phyloP scores from a whole-genome alignment of 2,797 vertebrate genomes.

The Rhynchonycteris naso region DNA sequence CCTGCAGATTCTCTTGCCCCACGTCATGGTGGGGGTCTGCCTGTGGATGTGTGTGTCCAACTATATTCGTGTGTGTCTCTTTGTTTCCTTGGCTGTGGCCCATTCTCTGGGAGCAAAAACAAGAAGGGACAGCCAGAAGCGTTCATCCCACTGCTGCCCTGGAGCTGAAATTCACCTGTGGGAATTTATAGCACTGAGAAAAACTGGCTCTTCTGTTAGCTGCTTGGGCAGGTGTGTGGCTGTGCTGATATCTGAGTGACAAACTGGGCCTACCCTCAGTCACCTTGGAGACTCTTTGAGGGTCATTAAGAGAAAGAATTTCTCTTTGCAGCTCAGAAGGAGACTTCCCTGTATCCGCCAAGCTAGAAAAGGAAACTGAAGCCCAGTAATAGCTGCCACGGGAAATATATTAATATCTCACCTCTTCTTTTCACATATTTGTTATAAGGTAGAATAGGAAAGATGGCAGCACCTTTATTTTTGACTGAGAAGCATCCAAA shows the following conservation, averaged over 20 bases:
- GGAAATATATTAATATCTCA: neutral
- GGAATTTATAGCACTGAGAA: neutral
- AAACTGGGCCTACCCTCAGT: neutral
- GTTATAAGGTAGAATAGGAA: neutral
- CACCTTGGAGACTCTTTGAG: neutral
- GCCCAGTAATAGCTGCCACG: neutral
- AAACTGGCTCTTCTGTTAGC: neutral
- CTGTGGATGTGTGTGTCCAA: neutral
- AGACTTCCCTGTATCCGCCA: neutral
- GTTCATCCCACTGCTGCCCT: neutral
- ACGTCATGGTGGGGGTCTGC: accelerated
- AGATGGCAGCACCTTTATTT: neutral
- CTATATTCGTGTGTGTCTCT: too few species aligned
- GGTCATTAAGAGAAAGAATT: neutral
- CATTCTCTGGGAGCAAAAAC: neutral
- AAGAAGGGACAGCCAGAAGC: neutral
- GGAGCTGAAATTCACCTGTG: neutral
- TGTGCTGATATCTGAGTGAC: neutral
- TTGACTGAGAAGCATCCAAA: neutral
- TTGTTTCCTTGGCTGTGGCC: neutral
- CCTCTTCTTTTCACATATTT: neutral
- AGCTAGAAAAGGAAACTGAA: constrained; percentile 6
- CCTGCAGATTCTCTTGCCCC: neutral
- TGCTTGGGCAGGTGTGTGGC: neutral
- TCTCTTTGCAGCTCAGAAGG: neutral